Evolutionary conservation across 1,140 invertebrate species (phyloP), one percentile per base, ranked within the genome.

Genomic region (Brachionus paranguensis): DNA sequence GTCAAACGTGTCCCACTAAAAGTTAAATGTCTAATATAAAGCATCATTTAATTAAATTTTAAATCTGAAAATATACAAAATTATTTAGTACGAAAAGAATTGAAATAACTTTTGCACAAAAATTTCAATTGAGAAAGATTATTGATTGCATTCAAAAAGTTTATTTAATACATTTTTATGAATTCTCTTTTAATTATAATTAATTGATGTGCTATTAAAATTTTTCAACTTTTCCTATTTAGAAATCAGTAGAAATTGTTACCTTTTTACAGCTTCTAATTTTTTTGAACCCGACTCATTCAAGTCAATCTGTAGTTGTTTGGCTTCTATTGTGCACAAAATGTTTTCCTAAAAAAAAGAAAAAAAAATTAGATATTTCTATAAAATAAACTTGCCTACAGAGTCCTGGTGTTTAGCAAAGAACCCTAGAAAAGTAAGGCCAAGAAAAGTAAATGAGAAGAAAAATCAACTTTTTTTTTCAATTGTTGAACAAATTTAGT

Each of bases 191-290:
- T 29, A 29, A 29, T 29, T 29, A 0, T 29, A 29, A 29, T 29
- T 29, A 29, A 29, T 29, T 29, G 2, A 37, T 37, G 33, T 37
- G 33, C 33, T 37, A 37, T 37, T 37, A 37, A 7, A 6, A 37
- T 37, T 37, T 37, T 37, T 37, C 33, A 37, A 37, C 33, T 7
- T 37, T 37, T 14, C 8, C 60, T 14, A 8, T 10, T 20, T 33
- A 14, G 0, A 20, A 6, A 60, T 12, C 14, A 20, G 6, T 17
- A 2, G 68, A 37, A 33, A n/a, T 20, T n/a, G 11, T 53, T 43
- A 76, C 72, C 78, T 50, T 83, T 74, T 43, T n/a, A 87, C 94
- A 86, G 53, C 85, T 93, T 86, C 92, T 92, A 83, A 94, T 91
- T 89, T 95, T 94, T 88, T 85, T 3, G 50, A 50, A 7, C 78